Conservation (phyloP, 2,888 invertebrate genomes). For the Lepidocyrtoides sp. region DNA sequence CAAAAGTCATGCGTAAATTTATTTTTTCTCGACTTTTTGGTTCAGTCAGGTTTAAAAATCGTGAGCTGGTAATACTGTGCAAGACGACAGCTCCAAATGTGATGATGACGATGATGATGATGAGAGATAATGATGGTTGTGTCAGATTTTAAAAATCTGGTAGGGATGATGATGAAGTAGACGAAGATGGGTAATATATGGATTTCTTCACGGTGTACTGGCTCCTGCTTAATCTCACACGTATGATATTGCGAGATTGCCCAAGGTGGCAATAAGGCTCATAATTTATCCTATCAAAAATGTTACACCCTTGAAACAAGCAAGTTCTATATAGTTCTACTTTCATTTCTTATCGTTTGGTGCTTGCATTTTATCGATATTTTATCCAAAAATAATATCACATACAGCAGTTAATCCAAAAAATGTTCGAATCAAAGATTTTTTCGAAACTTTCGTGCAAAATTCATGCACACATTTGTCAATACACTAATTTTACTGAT, state of each 20-base stretch:
- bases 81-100: slow-evolving; percentile 12
- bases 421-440: too few relatives aligned
- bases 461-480: too few relatives aligned
- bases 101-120: slow-evolving; percentile 41
- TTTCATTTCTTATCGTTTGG: not conserved
- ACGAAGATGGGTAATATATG: slow-evolving; percentile 71
- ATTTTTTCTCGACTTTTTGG: slow-evolving; percentile 22
- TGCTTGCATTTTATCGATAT: not conserved
- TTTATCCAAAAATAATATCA: too few relatives aligned
- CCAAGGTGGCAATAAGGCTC: slow-evolving; percentile 71
- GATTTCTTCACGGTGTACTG: slow-evolving; percentile 56
- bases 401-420: too few relatives aligned
- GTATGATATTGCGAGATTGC: slow-evolving; percentile 52
- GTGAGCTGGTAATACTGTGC: slow-evolving; percentile 64
- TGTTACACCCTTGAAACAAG: slow-evolving; percentile 70
- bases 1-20: slow-evolving; percentile 54
- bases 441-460: too few relatives aligned
- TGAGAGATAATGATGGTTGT: slow-evolving; percentile 78
- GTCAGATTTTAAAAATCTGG: slow-evolving; percentile 73
- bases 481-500: too few relatives aligned
- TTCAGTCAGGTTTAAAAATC: slow-evolving; percentile 63
- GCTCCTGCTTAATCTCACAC: slow-evolving; percentile 29
- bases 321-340: not conserved
- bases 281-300: slow-evolving; percentile 75
- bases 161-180: slow-evolving; percentile 47